Percentiles rank a stretch among this genome's conserved stretches.
phyloP scores from a whole-genome alignment of 1,140 invertebrate genomes.

The Papilio machaon region DNA sequence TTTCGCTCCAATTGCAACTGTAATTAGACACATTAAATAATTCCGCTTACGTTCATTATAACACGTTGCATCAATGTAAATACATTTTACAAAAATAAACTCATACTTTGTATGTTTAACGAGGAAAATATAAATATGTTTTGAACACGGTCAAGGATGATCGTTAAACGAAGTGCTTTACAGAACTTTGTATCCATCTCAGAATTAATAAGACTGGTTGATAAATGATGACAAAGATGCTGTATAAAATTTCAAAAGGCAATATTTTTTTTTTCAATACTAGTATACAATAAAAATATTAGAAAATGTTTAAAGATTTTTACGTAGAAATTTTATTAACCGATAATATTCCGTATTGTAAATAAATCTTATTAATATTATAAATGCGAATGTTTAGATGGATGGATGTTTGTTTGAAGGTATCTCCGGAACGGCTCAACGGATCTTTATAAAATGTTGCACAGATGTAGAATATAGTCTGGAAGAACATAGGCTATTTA shows the following conservation, averaged over 20 bases:
- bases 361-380: background rate
- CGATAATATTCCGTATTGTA: conserved; percentile 29
- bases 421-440: too few species aligned
- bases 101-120: background rate
- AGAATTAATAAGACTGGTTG: background rate
- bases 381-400: too few species aligned
- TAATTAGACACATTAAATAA: conserved; percentile 46
- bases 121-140: background rate
- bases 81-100: conserved; percentile 4
- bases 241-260: too few species aligned
- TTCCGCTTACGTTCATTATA: conserved; percentile 34
- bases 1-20: conserved; percentile 47
- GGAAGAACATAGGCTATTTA: too few species aligned
- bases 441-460: too few species aligned
- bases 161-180: background rate
- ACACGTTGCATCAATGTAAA: conserved; percentile 4
- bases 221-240: background rate
- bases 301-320: too few species aligned
- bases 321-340: background rate
- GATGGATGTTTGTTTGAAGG: too few species aligned
- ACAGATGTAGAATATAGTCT: too few species aligned
- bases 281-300: background rate
- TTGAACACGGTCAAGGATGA: background rate
- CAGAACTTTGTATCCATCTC: background rate
- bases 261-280: background rate